Evolutionary conservation across 2,888 invertebrate genomes (phyloP), one percentile per base, ranked within the genome.

Genomic region (Oscheius sp.): DNA sequence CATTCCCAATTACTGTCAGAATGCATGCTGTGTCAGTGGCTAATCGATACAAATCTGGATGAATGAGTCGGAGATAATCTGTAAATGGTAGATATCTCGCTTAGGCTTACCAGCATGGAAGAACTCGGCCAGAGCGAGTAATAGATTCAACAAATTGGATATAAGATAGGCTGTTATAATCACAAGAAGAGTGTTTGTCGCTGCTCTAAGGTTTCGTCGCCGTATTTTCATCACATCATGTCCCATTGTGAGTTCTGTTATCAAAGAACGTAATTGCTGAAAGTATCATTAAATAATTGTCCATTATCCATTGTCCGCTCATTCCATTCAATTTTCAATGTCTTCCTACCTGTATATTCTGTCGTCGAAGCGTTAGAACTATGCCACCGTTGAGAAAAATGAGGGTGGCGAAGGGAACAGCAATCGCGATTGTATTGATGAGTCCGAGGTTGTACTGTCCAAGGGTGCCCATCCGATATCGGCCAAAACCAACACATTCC

Each of bases 361-460:
- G 83, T 63, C 79, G 73, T 41, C 81, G 44, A 14, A 84, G 68
- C 84, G 83, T 85, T 30, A 78, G 68, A 3, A 85, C 85, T 50
- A 85, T 85, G 17, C 84, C 84, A 5, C 83, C 85, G 67, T 85
- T 85, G 6, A 85, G 68, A 54, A 83, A 84, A n/a, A 85, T 77
- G 14, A 85, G 68, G 1, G 84, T 83, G 62, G 80, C 73, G 49
- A 85, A 85, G 3, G 85, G 83, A 3, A 82, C 63, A 9, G 74
- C 74, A n/a, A 85, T 82, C 17, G 74, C 70, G 1, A 77, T 24
- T 4, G 74, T 73, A 44, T 77, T 72, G 0, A 77, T 33, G 49
- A 74, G 50, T 33, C 75, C 75, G 54, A 75, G 68, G 26, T 72
- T 65, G 17, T 71, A 68, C 20, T 64, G 69, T 32, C 72, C 49